Percentiles rank a stretch among this genome's conserved stretches.
These are phyloP conservation scores for Perca fluviatilis DNA, from an alignment of 2,113 vertebrate species.

Conservation along the genomic window DNA sequence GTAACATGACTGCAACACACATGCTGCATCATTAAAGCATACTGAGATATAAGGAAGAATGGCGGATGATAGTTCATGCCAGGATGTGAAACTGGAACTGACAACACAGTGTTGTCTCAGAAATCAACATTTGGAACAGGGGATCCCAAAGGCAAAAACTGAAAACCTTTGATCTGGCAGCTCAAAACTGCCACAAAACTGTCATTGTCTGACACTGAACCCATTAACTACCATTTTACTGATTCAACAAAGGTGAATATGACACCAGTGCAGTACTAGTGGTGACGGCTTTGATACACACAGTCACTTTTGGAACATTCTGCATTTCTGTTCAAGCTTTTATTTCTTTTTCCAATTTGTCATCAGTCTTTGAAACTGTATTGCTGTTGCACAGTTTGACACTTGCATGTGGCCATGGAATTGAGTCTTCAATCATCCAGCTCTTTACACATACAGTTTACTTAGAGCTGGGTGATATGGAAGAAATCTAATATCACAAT, in stretches of 20 bases:
- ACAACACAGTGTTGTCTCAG: too few species aligned
- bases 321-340: not conserved
- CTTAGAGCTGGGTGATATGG: too few species aligned
- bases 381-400: not conserved
- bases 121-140: not conserved
- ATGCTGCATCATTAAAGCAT: too few species aligned
- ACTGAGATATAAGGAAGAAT: too few species aligned
- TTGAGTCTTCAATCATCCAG: not conserved
- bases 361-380: not conserved
- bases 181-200: not conserved
- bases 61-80: too few species aligned
- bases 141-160: constrained; percentile 6
- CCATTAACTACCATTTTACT: not conserved
- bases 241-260: not conserved
- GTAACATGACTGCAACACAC: too few species aligned
- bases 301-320: not conserved
- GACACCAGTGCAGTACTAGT: not conserved
- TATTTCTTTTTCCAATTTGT: not conserved
- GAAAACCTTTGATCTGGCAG: constrained; percentile 12
- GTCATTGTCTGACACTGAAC: not conserved
- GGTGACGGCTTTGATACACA: not conserved
- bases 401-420: not conserved
- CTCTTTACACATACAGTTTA: not conserved
- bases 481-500: too few species aligned
- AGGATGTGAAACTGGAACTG: too few species aligned